These are phyloP conservation scores for Galeopsomyia nigrocyanea DNA, from an alignment of 2,888 invertebrate genomes.

Conservation along the genomic window DNA sequence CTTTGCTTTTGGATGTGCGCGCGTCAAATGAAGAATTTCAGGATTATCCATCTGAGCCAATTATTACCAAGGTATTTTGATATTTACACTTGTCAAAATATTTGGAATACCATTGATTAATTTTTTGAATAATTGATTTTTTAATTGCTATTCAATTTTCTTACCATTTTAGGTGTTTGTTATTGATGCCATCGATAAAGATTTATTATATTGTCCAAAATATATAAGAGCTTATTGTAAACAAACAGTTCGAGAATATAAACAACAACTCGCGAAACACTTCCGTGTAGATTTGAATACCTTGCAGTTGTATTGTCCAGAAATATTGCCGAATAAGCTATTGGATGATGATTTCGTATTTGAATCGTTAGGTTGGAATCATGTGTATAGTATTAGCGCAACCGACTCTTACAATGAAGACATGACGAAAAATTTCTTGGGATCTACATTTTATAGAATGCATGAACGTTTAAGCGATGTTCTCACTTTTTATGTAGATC, in stretches of 20 bases:
- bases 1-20: constrained; percentile 78
- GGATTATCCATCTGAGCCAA: constrained; percentile 60
- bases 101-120: not conserved
- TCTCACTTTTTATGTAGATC: constrained; percentile 72
- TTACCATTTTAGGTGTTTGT: constrained; percentile 69
- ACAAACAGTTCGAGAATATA: constrained; percentile 73
- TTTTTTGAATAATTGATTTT: not conserved
- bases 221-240: constrained; percentile 73
- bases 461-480: constrained; percentile 75
- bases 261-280: constrained; percentile 71
- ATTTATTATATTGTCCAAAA: constrained; percentile 74
- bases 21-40: constrained; percentile 74
- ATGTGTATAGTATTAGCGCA: constrained; percentile 69
- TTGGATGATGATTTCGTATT: constrained; percentile 68
- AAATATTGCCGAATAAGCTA: constrained; percentile 55
- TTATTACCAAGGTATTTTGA: constrained; percentile 41
- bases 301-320: constrained; percentile 66
- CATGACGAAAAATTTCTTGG: constrained; percentile 54
- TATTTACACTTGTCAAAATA: constrained; percentile 5
- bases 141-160: not conserved
- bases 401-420: constrained; percentile 63
- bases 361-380: constrained; percentile 61
- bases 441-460: constrained; percentile 70
- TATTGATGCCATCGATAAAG: constrained; percentile 74
- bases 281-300: constrained; percentile 67